Evolutionary conservation across 1,140 invertebrate species (phyloP), one percentile per base, ranked within the genome.

Genomic region (Drosophila parabipectinata): DNA sequence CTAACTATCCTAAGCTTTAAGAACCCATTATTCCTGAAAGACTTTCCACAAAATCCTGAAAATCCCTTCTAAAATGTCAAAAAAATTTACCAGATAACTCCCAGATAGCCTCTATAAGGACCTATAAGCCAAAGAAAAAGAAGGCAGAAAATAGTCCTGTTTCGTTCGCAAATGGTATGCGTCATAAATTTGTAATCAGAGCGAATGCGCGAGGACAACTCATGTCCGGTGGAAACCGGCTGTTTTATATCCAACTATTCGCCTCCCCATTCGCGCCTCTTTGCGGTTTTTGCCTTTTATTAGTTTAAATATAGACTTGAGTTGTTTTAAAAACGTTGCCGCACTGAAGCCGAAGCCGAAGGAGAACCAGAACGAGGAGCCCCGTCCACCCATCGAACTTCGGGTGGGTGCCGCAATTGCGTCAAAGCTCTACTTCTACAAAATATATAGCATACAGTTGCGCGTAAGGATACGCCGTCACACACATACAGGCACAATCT

Each of bases 301-400:
- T 88, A 85, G 83, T 88, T 82, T 85, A 85, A 85, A 85, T 85
- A 85, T 87, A 85, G 82, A 85, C 82, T 72, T 67, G 62, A 77
- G 72, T 84, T 76, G 71, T 62, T 83, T 83, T 83, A 60, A 71
- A 79, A 62, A 44, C 41, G n/a, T 37, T 37, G 34, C 34, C 34
- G n/a, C 12, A 10, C 34, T n/a, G 34, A 37, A n/a, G 9, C 34
- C 8, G 34, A n/a, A 10, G 34, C 9, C 7, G 3, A 37, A n/a
- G 34, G 1, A 37, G 34, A 10, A 10, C 1, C 9, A 37, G 34
- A 37, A 37, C 7, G 1, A 37, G 34, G 6, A 28, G 26, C 26
- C 26, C 26, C 26, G 26, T 6, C 39, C 39, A 14, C 39, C 39
- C 39, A 18, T 45, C 44, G 15, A 21, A 47, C 15, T 45, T 37